Conservation (phyloP, 2,113 vertebrate species). For the Pogonocichla stellata region DNA sequence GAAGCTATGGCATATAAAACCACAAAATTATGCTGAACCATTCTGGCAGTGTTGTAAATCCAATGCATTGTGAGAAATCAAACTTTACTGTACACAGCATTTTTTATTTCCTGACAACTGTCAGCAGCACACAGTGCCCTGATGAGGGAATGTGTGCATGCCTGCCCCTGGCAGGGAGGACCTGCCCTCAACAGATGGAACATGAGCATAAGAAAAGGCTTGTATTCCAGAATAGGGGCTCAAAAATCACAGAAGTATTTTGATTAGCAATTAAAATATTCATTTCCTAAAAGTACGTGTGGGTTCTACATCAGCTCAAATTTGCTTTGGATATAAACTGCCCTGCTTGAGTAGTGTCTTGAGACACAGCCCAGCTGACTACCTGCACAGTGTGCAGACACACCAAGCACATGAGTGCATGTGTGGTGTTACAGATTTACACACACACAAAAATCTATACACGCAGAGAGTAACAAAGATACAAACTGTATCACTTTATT, state of each 20-base stretch:
- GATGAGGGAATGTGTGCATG: background rate
- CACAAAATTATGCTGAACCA: background rate
- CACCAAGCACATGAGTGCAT: rapidly evolving
- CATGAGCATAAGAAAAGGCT: background rate
- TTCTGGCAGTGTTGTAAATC: background rate
- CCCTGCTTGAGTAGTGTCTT: background rate
- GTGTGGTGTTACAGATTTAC: rapidly evolving
- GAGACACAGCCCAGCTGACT: background rate
- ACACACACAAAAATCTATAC: background rate
- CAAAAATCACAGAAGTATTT: background rate
- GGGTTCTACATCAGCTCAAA: background rate
- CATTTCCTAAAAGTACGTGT: background rate
- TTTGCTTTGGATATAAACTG: background rate
- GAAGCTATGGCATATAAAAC: background rate
- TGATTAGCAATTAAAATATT: background rate
- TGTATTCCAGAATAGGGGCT: background rate
- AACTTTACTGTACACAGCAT: background rate
- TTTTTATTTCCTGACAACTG: constrained; percentile 9
- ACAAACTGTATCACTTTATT: background rate
- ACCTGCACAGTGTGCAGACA: background rate
- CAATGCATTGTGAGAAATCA: background rate
- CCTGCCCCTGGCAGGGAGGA: background rate
- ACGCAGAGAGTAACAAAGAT: background rate
- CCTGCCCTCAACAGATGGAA: background rate
- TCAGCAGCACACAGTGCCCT: background rate